Evolutionary conservation across 2,113 vertebrate genomes (phyloP), one percentile per base, ranked within the genome.

Genomic region (Coturnix japonica): DNA sequence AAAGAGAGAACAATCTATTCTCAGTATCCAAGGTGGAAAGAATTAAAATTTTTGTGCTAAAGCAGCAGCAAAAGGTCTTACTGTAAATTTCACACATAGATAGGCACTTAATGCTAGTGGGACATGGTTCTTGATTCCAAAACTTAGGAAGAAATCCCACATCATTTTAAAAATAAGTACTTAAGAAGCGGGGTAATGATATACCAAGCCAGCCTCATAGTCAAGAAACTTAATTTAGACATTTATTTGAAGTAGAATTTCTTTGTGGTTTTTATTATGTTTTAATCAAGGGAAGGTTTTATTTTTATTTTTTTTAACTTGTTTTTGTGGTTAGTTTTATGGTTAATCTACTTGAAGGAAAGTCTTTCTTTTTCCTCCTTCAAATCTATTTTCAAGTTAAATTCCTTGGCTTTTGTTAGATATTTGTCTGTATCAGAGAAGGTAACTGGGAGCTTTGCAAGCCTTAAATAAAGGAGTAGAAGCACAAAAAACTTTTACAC

Each of bases 51-150:
- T 6, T 57, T 72, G 15, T 21, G 3, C 3, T 7, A 28, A 66
- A 73, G 8, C 20, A 72, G 7, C 7, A 61, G n/a, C n/a, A 69
- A 76, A 65, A 76, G 1, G 7, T 30, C 21, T 54, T 71, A 46
- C 10, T 16, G 6, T 22, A 44, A 49, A 63, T 83, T 37, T 83
- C 2, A 3, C 8, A 44, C 30, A 6, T 33, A 64, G 6, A 1
- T 59, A 47, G 0, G 0, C 41, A 9, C 23, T 19, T 23, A 3
- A 25, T 13, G 6, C 41, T 51, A 59, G 9, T 30, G 6, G 65
- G 26, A 39, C 13, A 20, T 37, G 12, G 8, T 46, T 79, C 33
- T 19, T 37, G 41, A 76, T 65, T 85, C 79, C 20, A 61, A 79
- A 46, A 4, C 6, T 2, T 7, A 7, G 8, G 14, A 16, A n/a